Evolutionary conservation across 2,888 invertebrate genomes (phyloP), one percentile per base, ranked within the genome.

Genomic region (Stenurella melanura): DNA sequence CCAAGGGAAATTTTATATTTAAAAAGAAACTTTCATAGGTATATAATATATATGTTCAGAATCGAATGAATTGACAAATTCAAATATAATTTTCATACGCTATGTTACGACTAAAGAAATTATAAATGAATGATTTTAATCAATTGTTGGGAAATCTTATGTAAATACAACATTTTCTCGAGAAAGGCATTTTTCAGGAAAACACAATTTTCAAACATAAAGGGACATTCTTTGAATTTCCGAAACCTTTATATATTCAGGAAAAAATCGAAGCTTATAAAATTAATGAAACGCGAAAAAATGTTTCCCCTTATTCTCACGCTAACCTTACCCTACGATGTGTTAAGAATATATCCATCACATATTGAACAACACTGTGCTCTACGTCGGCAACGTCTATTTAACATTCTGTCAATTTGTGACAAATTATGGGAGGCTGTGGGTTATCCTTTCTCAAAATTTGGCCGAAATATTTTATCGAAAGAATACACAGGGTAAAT

Each of bases 301-400:
- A 50, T 50, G 15, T 50, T n/a, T n/a, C n/a, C n/a, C 50, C n/a
- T 50, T 50, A 50, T 15, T 50, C 50, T n/a, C 50, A n/a, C 50
- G n/a, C 50, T 50, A 50, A 50, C 50, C 50, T 50, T 50, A 50
- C 50, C 50, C n/a, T 50, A 50, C n/a, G 50, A 50, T 50, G 50
- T 50, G 50, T 50, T 50, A 50, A 50, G n/a, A 50, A 50, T 50
- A 50, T 50, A 50, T 50, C 50, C 50, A 50, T 50, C 50, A 50
- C 50, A 50, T 50, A 50, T 50, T 50, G 50, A n/a, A 50, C 50
- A 50, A 50, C 50, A 50, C 50, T 50, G 5, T n/a, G 50, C 50
- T 50, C 50, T 15, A 50, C 50, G 50, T n/a, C 50, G n/a, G 50
- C n/a, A 50, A n/a, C 50, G 50, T 50, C 50, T 50, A 50, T 50